Evolutionary conservation across 2,888 invertebrate genomes (phyloP), one percentile per base, ranked within the genome.

Genomic region (Choristoneura rosaceana): DNA sequence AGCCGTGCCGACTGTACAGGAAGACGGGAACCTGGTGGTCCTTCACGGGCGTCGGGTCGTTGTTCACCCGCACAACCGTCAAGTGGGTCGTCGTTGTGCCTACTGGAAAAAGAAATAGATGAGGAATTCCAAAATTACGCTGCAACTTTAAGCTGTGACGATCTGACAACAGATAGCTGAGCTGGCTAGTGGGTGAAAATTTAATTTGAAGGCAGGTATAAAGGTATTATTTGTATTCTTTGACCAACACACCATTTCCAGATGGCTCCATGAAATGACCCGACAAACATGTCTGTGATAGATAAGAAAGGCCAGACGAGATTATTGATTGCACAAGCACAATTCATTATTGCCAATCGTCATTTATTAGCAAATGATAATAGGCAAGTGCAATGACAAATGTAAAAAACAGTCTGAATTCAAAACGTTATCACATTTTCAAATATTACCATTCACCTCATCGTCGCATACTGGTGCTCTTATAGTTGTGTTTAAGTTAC

Each of bases 21-120:
- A 97, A 96, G 77, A 97, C 96, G 0, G 97, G 97, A 1, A 98
- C 97, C 87, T 97, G 96, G 85, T 97, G 96, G 86, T 97, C 97
- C 76, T 95, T 94, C 34, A 97, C 97, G 15, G 95, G 95, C 17
- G 95, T 95, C 0, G 97, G 97, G 84, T 97, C 96, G 52, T 95
- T 95, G 84, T 96, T 96, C 67, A 96, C 94, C 66, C 96, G 93
- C 33, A 97, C 96, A 58, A 97, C 96, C 80, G 97, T 97, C 75
- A 97, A 92, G 85, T 97, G 96, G 0, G 97, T 96, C 1, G 96
- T 96, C 78, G 96, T 96, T 4, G 96, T 96, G 70, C 96, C 96
- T 82, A 96, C 97, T 97, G 91, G 50, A 78, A 73, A 79, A 71
- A 82, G 83, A 60, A 17, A n/a, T 3, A 14, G 14, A 14, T 1